Evolutionary conservation across 53 echinoderm and acorn worm genomes (phyloP).

Genomic region (Patiria pectinifera): DNA sequence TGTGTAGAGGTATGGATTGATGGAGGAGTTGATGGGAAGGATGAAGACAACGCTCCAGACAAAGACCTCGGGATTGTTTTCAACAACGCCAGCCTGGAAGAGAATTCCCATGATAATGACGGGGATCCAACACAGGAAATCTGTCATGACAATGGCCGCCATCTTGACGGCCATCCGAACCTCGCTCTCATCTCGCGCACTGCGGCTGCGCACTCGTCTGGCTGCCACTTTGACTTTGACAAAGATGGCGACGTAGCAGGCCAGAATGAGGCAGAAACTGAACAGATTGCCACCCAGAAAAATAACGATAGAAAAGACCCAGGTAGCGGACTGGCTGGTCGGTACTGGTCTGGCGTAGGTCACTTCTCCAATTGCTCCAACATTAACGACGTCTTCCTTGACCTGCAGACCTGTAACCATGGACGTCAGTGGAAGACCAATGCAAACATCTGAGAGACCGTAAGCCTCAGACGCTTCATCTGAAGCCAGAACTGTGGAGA

Average conservation of each 20-base stretch:
- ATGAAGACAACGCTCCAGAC: conserved; percentile 51
- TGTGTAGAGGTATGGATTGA: conserved; percentile 4
- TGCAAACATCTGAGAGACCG: conserved; percentile 65
- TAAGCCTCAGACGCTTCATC: conserved; percentile 35
- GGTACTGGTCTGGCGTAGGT: conserved; percentile 22
- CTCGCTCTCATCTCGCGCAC: too few species aligned
- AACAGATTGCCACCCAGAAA: conserved; percentile 48
- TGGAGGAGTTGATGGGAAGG: conserved; percentile 57
- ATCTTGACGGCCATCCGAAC: too few species aligned
- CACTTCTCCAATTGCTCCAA: not conserved
- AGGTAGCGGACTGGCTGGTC: not conserved
- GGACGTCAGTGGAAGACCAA: conserved; percentile 56
- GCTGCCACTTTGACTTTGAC: conserved; percentile 23
- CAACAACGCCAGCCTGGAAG: too few species aligned
- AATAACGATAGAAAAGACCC: conserved; percentile 52
- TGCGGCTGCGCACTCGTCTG: too few species aligned
- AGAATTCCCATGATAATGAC: too few species aligned
- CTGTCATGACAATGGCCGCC: too few species aligned
- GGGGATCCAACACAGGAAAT: too few species aligned
- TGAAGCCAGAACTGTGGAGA: conserved; percentile 30
- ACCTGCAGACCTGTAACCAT: not conserved
- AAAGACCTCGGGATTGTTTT: too few species aligned
- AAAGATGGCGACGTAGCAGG: conserved; percentile 53
- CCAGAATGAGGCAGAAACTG: conserved; percentile 36
- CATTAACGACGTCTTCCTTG: not conserved